Evolutionary conservation across 2,888 invertebrate species (phyloP).

Genomic region (Myopa tessellatipennis): DNA sequence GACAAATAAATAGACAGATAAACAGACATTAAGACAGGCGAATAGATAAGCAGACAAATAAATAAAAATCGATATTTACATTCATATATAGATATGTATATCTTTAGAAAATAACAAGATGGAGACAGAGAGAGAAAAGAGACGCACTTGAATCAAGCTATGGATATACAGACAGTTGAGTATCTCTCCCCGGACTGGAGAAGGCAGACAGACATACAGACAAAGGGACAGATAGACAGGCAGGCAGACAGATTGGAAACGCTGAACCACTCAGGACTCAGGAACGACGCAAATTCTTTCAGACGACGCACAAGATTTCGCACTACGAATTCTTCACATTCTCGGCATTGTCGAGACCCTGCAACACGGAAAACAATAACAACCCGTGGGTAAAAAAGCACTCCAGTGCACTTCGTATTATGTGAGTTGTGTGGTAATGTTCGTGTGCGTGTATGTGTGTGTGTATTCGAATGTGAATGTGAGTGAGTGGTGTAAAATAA

Average conservation of each 20-base stretch:
- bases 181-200: not conserved
- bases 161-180: not conserved
- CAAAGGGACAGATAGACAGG: not conserved
- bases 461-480: constrained; percentile 5
- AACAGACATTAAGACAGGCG: not conserved
- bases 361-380: too few species aligned
- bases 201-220: constrained; percentile 2
- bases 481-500: not conserved
- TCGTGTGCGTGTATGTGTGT: not conserved
- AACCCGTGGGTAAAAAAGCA: too few species aligned
- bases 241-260: not conserved
- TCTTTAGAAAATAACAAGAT: not conserved
- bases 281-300: too few species aligned
- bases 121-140: too few species aligned
- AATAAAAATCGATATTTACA: not conserved
- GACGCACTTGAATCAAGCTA: too few species aligned
- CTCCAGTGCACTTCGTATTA: too few species aligned
- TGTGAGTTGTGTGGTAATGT: too few species aligned
- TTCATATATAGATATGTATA: too few species aligned
- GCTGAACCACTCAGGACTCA: too few species aligned
- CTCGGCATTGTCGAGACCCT: not conserved
- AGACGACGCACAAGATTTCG: not conserved
- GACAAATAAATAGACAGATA: constrained; percentile 4
- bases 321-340: not conserved
- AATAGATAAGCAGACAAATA: not conserved